phyloP scores from a whole-genome alignment of 1,140 invertebrate genomes.

The Arion vulgaris region DNA sequence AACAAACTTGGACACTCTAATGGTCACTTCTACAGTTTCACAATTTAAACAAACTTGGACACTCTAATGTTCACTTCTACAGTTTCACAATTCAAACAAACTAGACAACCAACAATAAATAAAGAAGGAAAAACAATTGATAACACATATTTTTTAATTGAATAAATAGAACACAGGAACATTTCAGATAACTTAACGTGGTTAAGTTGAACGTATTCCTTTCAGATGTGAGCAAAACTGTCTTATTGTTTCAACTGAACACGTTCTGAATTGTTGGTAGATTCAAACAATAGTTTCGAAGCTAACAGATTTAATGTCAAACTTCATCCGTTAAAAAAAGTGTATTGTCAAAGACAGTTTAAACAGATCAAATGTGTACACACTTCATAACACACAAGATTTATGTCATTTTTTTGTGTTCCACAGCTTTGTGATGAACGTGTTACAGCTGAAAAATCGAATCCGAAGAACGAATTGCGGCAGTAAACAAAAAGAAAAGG shows the following conservation, averaged over 20 bases:
- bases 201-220: no score
- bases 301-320: neutral
- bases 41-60: no score
- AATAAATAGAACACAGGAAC: neutral
- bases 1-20: no score
- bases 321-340: neutral
- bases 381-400: neutral
- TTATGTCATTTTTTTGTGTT: neutral
- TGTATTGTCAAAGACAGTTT: no score
- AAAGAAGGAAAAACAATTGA: no score
- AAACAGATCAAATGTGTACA: neutral
- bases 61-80: no score
- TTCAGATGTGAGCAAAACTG: neutral
- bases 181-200: neutral
- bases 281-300: neutral
- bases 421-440: constrained; percentile 27
- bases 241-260: neutral
- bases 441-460: neutral
- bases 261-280: neutral
- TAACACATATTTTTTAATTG: no score
- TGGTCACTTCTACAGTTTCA: no score
- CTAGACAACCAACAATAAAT: no score
- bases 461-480: neutral
- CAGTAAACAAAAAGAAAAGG: constrained; percentile 9
- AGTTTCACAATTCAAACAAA: no score